Evolutionary conservation across 2,888 invertebrate genomes (phyloP), one percentile per base, ranked within the genome.

Genomic region (Dysmachus trigonus): DNA sequence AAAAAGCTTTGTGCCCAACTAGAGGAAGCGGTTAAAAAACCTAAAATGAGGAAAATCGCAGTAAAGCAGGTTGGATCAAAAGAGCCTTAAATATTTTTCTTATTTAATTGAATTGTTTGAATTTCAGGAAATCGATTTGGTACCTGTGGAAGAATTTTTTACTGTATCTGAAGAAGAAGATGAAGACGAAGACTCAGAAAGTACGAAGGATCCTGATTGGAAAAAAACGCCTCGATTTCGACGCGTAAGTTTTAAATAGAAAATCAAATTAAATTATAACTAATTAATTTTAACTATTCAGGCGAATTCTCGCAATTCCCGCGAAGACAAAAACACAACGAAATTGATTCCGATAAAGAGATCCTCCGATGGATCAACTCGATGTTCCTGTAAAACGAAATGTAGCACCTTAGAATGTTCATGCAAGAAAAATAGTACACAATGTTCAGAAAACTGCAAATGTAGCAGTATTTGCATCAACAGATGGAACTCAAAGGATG

Each of bases 161-260:
- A 33, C 7, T 15, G 72, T 35, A 0, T 35, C 74, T 6, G 81
- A 76, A 38, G 91, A 91, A 0, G 90, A 90, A 18, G 92, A 92
- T n/a, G n/a, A 51, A 4, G 47, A 51, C n/a, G 51, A 51, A 7
- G n/a, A 18, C 7, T 18, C 2, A 1, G 91, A 92, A 33, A 90
- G 91, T 0, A 91, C 62, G 30, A 76, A 51, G 22, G 96, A 96
- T 90, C 96, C 96, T 0, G 96, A 96, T 89, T 96, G 96, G 96
- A 92, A 91, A 47, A 93, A 93, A 53, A 95, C 96, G 1, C 96
- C 96, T 0, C 41, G 15, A 13, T n/a, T 81, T 51, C 73, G 72
- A 30, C 74, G 62, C 13, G 62, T n/a, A 10, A 85, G 2, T 41
- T 30, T 41, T 27, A 41, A 73, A 22, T 13, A 33, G 18, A 53